Evolutionary conservation across 2,797 vertebrate species (phyloP).

Genomic region (Nannoperca australis): DNA sequence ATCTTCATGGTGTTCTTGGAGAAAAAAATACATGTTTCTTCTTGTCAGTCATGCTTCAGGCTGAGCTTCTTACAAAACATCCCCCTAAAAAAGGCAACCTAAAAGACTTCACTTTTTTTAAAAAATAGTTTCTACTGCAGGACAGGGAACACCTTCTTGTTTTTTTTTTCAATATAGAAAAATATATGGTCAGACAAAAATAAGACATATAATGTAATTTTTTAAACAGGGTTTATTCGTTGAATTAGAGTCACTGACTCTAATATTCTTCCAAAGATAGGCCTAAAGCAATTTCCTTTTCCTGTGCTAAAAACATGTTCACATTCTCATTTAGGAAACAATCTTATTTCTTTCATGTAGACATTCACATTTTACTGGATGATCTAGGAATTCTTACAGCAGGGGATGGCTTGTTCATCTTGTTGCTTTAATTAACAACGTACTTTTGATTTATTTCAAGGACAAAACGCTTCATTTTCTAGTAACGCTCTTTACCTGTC

Average conservation of each 20-base stretch:
- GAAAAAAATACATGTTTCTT: not conserved
- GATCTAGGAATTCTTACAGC: not conserved
- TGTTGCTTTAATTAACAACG: not conserved
- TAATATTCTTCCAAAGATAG: not conserved
- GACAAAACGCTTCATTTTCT: not conserved
- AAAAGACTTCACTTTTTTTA: not conserved
- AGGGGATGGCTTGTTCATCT: conserved; percentile 28
- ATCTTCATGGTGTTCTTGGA: not conserved
- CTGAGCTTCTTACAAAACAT: not conserved
- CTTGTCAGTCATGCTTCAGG: not conserved
- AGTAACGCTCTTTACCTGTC: not conserved
- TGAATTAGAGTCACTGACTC: not conserved
- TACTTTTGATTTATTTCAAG: not conserved
- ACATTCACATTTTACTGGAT: not conserved
- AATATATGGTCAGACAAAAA: not conserved
- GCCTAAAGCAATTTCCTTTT: not conserved
- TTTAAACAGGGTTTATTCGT: not conserved
- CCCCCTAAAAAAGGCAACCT: not conserved
- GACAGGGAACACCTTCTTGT: not conserved
- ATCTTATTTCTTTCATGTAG: not conserved
- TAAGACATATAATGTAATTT: not conserved
- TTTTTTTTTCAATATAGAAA: too few species aligned
- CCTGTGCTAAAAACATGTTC: too few species aligned
- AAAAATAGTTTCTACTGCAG: not conserved
- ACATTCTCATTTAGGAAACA: not conserved